Percentiles rank a stretch among this genome's conserved stretches.
These are phyloP conservation scores for Digitonthophagus gazella DNA, from an alignment of 2,888 invertebrate species.

Conservation along the genomic window DNA sequence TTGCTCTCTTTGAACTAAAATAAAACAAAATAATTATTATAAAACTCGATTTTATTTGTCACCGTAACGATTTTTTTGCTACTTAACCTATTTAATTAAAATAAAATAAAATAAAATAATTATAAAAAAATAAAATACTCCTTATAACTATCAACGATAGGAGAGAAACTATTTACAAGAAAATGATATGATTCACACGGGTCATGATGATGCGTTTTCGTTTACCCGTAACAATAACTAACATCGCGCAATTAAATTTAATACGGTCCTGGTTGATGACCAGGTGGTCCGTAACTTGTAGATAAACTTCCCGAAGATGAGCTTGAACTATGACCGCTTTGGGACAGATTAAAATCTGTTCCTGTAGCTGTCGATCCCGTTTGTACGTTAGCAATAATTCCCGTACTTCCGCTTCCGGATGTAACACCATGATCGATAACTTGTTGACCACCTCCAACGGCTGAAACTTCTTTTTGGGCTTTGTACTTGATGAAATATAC, in stretches of 20 bases:
- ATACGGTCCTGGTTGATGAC: slow-evolving; percentile 47
- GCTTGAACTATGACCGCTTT: slow-evolving; percentile 31
- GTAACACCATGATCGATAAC: slow-evolving; percentile 17
- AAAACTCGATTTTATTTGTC: slow-evolving; percentile 50
- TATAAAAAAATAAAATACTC: slow-evolving; percentile 24
- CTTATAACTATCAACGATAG: slow-evolving; percentile 13
- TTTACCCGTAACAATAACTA: slow-evolving; percentile 31
- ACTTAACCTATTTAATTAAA: slow-evolving; percentile 36
- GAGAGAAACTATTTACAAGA: slow-evolving; percentile 24
- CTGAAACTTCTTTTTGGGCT: slow-evolving; percentile 58
- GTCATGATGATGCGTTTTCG: slow-evolving; percentile 24
- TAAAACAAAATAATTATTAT: slow-evolving; percentile 24
- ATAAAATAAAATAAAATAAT: slow-evolving; percentile 34
- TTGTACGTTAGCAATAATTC: slow-evolving; percentile 32
- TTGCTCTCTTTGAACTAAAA: neutral
- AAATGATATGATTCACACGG: slow-evolving; percentile 25
- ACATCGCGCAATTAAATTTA: slow-evolving; percentile 32
- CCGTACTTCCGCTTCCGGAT: slow-evolving; percentile 13
- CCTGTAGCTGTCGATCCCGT: slow-evolving; percentile 28
- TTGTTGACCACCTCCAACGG: slow-evolving; percentile 16
- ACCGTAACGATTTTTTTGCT: slow-evolving; percentile 44
- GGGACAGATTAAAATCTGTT: slow-evolving; percentile 29
- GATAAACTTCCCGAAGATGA: slow-evolving; percentile 49
- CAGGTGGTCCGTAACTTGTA: slow-evolving; percentile 47
- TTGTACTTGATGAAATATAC: slow-evolving; percentile 86